Evolutionary conservation across 1,140 invertebrate genomes (phyloP).

Genomic region (Megathymus violae): DNA sequence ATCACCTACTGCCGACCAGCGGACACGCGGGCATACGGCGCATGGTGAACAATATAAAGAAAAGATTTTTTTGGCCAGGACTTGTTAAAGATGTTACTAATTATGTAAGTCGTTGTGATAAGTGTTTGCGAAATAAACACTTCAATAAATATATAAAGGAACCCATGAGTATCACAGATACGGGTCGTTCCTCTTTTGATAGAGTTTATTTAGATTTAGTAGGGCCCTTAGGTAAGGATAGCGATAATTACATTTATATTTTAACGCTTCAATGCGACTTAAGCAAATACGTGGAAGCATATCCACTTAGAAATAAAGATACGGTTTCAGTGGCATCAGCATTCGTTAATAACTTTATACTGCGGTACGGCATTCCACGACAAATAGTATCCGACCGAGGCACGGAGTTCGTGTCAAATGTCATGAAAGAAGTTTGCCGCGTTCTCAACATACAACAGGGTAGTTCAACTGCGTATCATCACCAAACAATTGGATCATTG

Average conservation of each 20-base stretch:
- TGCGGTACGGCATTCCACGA: neutral
- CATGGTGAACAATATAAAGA: too few relatives aligned
- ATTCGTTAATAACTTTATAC: conserved; percentile 2
- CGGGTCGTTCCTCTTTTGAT: conserved; percentile 19
- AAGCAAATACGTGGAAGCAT: conserved; percentile 32
- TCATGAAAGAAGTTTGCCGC: neutral
- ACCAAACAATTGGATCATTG: too few relatives aligned
- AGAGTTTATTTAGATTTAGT: conserved; percentile 35
- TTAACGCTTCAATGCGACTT: conserved; percentile 36
- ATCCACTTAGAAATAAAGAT: conserved; percentile 11
- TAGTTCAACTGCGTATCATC: too few relatives aligned
- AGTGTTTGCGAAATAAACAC: conserved; percentile 34
- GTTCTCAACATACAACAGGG: too few relatives aligned
- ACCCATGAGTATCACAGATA: conserved; percentile 36
- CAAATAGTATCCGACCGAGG: neutral
- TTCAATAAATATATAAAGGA: conserved; percentile 15
- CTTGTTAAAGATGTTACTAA: conserved; percentile 26
- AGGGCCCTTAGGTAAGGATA: conserved; percentile 31
- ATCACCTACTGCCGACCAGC: too few relatives aligned
- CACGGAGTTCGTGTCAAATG: neutral
- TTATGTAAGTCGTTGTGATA: conserved; percentile 23
- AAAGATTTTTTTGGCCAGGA: conserved; percentile 26
- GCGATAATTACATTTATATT: conserved; percentile 24
- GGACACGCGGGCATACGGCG: too few relatives aligned
- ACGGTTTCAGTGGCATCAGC: too few relatives aligned